Conservation (phyloP, 2,797 vertebrate genomes). For the Tympanoctomys barrerae region DNA sequence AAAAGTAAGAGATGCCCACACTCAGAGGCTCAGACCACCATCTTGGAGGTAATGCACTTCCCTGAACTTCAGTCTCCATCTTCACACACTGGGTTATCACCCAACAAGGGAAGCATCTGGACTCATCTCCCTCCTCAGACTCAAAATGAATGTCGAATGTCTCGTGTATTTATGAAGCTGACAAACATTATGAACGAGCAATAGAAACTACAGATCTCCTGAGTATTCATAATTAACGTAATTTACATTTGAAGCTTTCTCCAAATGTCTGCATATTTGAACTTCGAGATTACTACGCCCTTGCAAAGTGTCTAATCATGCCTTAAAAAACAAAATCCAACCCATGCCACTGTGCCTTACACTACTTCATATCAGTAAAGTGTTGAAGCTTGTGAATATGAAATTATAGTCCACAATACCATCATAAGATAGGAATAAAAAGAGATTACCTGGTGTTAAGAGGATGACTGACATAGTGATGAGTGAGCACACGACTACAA, state of each 20-base stretch:
- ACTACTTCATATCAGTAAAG: constrained; percentile 63
- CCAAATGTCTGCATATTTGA: constrained; percentile 2
- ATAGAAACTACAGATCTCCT: neutral
- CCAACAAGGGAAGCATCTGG: neutral
- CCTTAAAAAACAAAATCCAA: neutral
- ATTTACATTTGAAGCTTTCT: constrained; percentile 38
- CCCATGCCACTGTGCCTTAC: constrained; percentile 54
- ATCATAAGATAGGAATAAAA: constrained; percentile 75
- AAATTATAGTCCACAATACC: constrained; percentile 70
- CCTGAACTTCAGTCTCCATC: neutral
- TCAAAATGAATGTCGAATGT: neutral
- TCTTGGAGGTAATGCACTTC: neutral
- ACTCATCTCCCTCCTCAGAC: neutral
- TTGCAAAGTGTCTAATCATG: neutral
- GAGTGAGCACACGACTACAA: constrained; percentile 97
- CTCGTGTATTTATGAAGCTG: neutral
- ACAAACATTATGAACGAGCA: constrained; percentile 4
- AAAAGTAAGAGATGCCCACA: neutral
- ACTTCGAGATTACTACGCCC: neutral
- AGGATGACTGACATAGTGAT: constrained; percentile 99
- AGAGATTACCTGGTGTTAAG: constrained; percentile 95
- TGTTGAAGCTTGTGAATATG: constrained; percentile 72
- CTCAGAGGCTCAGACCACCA: neutral
- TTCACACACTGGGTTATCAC: neutral
- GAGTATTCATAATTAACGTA: neutral